Evolutionary conservation across 1,140 invertebrate genomes (phyloP).

Genomic region (Sitobion miscanthi): DNA sequence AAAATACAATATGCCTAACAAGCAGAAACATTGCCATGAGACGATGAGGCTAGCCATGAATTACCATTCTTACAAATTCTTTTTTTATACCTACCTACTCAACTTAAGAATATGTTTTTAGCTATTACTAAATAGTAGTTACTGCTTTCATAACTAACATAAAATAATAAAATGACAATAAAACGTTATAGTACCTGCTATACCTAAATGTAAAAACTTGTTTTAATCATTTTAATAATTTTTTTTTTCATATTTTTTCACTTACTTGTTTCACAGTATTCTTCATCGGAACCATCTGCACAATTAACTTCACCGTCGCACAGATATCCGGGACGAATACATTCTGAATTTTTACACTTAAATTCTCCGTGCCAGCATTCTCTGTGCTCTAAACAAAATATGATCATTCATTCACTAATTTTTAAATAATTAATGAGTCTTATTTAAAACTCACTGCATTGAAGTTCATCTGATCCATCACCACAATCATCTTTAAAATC

Average conservation of each 20-base stretch:
- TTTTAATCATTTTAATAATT: background rate
- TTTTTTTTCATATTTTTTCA: background rate
- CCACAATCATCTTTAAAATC: slow-evolving; percentile 64
- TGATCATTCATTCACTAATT: background rate
- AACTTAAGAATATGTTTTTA: too few species aligned
- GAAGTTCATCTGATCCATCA: slow-evolving; percentile 63
- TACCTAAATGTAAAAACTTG: background rate
- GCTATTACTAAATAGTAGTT: too few species aligned
- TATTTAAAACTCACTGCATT: slow-evolving; percentile 61
- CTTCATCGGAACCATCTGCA: slow-evolving; percentile 64
- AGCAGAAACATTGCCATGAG: too few species aligned
- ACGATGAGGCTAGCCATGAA: too few species aligned
- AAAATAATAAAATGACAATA: background rate
- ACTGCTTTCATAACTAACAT: too few species aligned
- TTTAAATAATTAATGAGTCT: background rate
- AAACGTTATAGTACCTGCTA: background rate
- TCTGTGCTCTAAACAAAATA: slow-evolving; percentile 59
- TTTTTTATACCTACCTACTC: too few species aligned
- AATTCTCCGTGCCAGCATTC: slow-evolving; percentile 64
- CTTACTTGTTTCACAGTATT: slow-evolving; percentile 61
- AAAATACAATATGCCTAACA: too few species aligned
- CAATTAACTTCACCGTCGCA: slow-evolving; percentile 64
- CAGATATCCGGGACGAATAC: slow-evolving; percentile 63
- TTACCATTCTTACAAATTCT: too few species aligned
- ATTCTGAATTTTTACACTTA: slow-evolving; percentile 64